These are phyloP conservation scores for Zoanthus solanderi DNA, from an alignment of 92 coral and sea anemone genomes.

Conservation along the genomic window DNA sequence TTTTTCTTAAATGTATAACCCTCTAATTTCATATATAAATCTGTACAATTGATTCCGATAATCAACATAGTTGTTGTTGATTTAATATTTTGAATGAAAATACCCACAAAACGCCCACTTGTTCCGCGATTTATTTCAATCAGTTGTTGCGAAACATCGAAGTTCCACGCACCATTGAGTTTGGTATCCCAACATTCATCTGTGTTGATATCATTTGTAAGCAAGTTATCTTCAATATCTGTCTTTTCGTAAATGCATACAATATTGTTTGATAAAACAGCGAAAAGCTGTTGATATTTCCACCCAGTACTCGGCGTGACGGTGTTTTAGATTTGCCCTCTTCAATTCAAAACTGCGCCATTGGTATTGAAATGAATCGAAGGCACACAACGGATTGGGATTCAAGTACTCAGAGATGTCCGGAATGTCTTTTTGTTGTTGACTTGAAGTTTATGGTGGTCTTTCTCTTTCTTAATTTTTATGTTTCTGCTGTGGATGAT, in stretches of 20 bases:
- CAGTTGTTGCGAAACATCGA: background rate
- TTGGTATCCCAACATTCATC: constrained; percentile 28
- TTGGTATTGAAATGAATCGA: background rate
- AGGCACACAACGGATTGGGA: background rate
- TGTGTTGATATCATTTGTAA: background rate
- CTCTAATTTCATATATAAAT: background rate
- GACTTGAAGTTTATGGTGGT: constrained; percentile 10
- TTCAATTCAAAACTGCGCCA: background rate
- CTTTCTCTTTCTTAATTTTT: background rate
- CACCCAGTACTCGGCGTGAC: background rate
- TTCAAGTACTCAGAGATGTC: background rate
- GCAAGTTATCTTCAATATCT: background rate
- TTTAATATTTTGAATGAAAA: background rate
- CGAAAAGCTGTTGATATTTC: background rate
- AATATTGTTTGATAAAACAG: background rate
- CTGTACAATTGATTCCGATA: background rate
- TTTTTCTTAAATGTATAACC: background rate
- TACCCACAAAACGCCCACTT: background rate
- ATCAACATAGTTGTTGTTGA: background rate
- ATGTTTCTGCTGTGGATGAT: constrained; percentile 25
- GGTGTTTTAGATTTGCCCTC: constrained; percentile 15
- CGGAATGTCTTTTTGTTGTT: background rate
- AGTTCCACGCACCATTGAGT: background rate
- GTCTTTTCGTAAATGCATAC: background rate
- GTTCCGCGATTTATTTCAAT: background rate